Evolutionary conservation across 2,888 invertebrate genomes (phyloP), one percentile per base, ranked within the genome.

Genomic region (Dendrolimus pini): DNA sequence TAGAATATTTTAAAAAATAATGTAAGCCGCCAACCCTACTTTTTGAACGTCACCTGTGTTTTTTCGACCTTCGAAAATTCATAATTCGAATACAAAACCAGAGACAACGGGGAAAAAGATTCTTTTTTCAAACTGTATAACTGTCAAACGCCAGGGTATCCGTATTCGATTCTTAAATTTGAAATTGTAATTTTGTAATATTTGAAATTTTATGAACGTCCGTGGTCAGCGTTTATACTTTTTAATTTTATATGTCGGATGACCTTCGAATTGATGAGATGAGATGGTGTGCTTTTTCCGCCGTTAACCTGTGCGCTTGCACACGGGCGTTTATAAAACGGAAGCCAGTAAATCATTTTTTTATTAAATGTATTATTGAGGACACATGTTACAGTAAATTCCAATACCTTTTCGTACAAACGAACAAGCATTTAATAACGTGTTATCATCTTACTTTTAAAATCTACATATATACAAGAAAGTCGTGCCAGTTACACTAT

Each of bases 171-270:
- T 56, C 52, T 56, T 55, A 73, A 83, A 89, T 89, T 86, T 89
- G 75, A 89, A 89, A 89, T 89, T 88, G 79, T 87, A 89, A 89
- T 88, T 77, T 67, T 72, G 80, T 82, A 82, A 85, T 85, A 89
- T 89, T 87, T 88, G 87, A 89, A 89, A 89, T 88, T 86, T 86
- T 86, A 87, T 86, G 86, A 83, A 82, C 64, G 67, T 78, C 77
- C 80, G 77, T 70, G 76, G 73, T 78, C 71, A 71, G 80, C 82
- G 78, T 80, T 90, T 89, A 89, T 88, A 90, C 89, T 89, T 90
- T 89, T 89, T 89, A 89, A 89, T 89, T 87, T 85, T 82, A 83
- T 83, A 85, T 84, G 82, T 78, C 78, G 79, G 73, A 77, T 82
- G 88, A 87, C 88, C 89, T 89, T 89, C 87, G 84, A 74, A 80